Conservation (phyloP, 2,797 vertebrate species). For the Macroramphosus scolopax region DNA sequence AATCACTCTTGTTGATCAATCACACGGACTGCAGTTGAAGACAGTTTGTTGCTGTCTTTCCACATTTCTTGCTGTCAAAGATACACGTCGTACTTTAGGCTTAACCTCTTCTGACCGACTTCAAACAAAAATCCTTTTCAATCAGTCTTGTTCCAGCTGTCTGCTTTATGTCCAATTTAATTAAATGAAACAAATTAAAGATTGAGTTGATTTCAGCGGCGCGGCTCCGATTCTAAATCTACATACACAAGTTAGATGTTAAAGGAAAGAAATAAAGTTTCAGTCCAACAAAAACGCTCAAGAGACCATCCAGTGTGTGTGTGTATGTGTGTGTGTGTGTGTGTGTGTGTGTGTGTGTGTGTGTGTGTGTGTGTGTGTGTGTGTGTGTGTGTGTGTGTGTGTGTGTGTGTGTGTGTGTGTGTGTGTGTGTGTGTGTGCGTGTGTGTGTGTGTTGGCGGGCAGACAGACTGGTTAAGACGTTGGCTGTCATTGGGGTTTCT, state of each 20-base stretch:
- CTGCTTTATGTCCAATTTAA: conserved; percentile 21
- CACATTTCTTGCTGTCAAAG: too few relatives aligned
- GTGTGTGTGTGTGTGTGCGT: too few relatives aligned
- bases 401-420: too few relatives aligned
- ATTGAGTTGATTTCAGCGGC: conserved; percentile 17
- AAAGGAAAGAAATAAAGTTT: conserved; percentile 53
- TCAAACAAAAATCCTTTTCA: conserved; percentile 18
- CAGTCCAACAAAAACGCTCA: conserved; percentile 27
- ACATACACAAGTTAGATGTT: conserved; percentile 44
- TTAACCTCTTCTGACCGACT: neutral
- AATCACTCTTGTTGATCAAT: too few relatives aligned
- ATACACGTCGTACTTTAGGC: too few relatives aligned
- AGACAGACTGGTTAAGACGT: conserved; percentile 43
- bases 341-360: neutral
- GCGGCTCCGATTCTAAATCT: conserved; percentile 19
- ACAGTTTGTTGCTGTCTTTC: too few relatives aligned
- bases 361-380: conserved; percentile 2
- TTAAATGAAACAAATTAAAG: conserved; percentile 21
- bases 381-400: too few relatives aligned
- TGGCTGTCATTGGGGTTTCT: conserved; percentile 57
- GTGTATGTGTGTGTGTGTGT: too few relatives aligned
- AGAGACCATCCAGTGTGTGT: conserved; percentile 30
- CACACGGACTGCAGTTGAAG: too few relatives aligned
- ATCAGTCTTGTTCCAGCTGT: conserved; percentile 19
- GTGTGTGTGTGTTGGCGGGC: conserved; percentile 28